Percentiles rank a stretch among this genome's conserved stretches.
These are phyloP conservation scores for Drosophila albomicans DNA, from an alignment of 1,140 invertebrate species.

Conservation along the genomic window DNA sequence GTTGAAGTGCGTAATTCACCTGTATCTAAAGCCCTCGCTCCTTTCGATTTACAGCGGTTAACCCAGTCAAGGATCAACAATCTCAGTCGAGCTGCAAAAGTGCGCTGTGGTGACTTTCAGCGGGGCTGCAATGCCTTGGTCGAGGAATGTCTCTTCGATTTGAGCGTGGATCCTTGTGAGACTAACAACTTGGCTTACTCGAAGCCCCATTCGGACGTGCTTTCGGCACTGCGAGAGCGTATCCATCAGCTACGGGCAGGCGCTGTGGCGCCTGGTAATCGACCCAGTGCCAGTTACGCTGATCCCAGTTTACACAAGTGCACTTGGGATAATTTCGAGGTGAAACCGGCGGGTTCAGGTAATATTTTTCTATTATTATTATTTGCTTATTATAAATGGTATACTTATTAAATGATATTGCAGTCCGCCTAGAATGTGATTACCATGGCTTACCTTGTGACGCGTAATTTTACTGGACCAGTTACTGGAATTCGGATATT, in stretches of 20 bases:
- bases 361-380: neutral
- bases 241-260: slow-evolving; percentile 37
- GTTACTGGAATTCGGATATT: neutral
- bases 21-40: slow-evolving; percentile 59
- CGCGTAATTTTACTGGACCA: neutral
- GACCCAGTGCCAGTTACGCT: slow-evolving; percentile 19
- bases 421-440: slow-evolving; percentile 54
- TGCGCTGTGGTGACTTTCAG: slow-evolving; percentile 77
- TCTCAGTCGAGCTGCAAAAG: slow-evolving; percentile 84
- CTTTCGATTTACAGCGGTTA: slow-evolving; percentile 52
- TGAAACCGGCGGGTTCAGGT: slow-evolving; percentile 37
- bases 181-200: slow-evolving; percentile 88
- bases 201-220: slow-evolving; percentile 37
- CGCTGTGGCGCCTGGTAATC: slow-evolving; percentile 50
- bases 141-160: slow-evolving; percentile 90
- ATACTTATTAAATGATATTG: neutral
- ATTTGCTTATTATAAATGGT: neutral
- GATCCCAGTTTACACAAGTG: slow-evolving; percentile 68
- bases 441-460: slow-evolving; percentile 55
- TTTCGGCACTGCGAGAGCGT: slow-evolving; percentile 52
- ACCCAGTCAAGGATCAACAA: slow-evolving; percentile 69
- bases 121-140: slow-evolving; percentile 84
- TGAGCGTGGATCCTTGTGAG: slow-evolving; percentile 92
- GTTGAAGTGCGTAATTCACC: slow-evolving; percentile 85
- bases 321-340: slow-evolving; percentile 60